Evolutionary conservation across 2,797 vertebrate species (phyloP), one percentile per base, ranked within the genome.

Genomic region (Nasua narica): DNA sequence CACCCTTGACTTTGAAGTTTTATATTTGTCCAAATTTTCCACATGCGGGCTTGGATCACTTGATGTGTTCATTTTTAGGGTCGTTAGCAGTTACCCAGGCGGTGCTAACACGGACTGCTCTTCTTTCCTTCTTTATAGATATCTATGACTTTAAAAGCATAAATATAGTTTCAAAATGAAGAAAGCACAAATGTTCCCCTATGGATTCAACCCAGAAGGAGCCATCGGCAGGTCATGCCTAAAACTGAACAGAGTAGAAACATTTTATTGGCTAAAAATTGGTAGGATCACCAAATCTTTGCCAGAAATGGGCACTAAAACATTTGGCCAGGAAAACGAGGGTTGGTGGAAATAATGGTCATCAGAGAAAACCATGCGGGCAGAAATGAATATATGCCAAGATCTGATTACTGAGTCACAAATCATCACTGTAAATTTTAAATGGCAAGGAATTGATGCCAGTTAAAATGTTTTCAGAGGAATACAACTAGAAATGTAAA

Each of bases 391-490:
- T 72, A 25, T 50, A 52, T 90, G n/a, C 58, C 74, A 91, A 78
- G 12, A 60, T 62, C 18, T 69, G 46, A 91, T 81, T 82, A 93
- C 85, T 74, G 37, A 87, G 6, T 79, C 56, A 60, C 10, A 83
- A 79, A 32, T 79, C 18, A n/a, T 91, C 27, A n/a, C 32, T 78
- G 1, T 85, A 70, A 77, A 82, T 58, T 84, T 86, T 74, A 78
- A 91, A 7, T 83, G 25, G 40, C 58, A 43, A 91, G 23, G 9
- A 90, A 84, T 4, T 84, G 43, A 48, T 92, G 5, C 11, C 76
- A 94, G 25, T 90, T 81, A 69, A 90, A 95, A 87, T 40, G 78
- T n/a, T 79, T 95, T 81, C 76, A 94, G 85, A 84, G 60, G 35
- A 90, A 67, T 21, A 54, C 6, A 95, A 48, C 10, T 70, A 27